phyloP scores from a whole-genome alignment of 2,888 invertebrate species.

The Meiosimyza platycephala region DNA sequence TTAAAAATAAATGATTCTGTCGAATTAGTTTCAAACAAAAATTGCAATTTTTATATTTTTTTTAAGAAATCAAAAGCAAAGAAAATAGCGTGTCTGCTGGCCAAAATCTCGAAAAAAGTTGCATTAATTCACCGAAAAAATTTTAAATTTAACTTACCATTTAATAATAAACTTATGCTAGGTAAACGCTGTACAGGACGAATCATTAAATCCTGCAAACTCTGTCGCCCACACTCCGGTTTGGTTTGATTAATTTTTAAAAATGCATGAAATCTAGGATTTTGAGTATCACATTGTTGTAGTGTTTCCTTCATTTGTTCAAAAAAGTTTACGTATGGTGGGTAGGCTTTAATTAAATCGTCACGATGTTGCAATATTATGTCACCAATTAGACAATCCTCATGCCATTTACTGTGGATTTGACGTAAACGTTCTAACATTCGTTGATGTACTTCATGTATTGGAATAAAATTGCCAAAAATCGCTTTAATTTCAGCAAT shows the following conservation, averaged over 20 bases:
- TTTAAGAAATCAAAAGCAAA: not conserved
- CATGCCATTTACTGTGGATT: slow-evolving; percentile 78
- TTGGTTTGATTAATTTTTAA: slow-evolving; percentile 94
- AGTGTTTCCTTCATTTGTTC: slow-evolving; percentile 96
- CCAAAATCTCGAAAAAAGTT: too few species aligned
- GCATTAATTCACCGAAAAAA: too few species aligned
- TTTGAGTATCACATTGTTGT: slow-evolving; percentile 88
- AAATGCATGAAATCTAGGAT: slow-evolving; percentile 98
- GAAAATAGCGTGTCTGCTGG: too few species aligned
- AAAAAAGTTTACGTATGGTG: slow-evolving; percentile 98
- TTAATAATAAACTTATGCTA: slow-evolving; percentile 92
- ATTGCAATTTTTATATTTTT: not conserved
- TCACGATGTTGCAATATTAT: slow-evolving; percentile 89
- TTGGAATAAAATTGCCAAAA: slow-evolving; percentile 94
- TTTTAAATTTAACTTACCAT: slow-evolving; percentile 71
- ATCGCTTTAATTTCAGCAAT: slow-evolving; percentile 94
- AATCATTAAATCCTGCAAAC: slow-evolving; percentile 94
- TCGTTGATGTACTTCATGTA: slow-evolving; percentile 91
- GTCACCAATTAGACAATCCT: slow-evolving; percentile 88
- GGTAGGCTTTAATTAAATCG: slow-evolving; percentile 93
- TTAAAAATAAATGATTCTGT: too few species aligned
- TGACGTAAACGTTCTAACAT: slow-evolving; percentile 72
- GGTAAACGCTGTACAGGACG: slow-evolving; percentile 98
- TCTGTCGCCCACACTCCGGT: slow-evolving; percentile 96
- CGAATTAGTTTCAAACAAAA: not conserved